phyloP scores from a whole-genome alignment of 2,888 invertebrate genomes.

The Watsonalla cultraria region DNA sequence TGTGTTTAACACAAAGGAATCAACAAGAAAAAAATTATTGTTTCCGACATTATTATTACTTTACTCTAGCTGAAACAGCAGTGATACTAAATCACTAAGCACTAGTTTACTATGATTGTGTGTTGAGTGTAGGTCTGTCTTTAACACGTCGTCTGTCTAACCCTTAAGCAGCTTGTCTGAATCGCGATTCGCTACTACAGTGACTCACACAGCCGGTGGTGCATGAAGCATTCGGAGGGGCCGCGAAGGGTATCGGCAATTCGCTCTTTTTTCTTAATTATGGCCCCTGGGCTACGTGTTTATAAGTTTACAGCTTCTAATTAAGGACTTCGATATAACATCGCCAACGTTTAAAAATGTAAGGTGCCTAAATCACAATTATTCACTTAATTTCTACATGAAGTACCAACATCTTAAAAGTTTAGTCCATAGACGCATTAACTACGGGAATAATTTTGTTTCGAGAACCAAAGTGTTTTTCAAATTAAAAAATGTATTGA shows the following conservation, averaged over 20 bases:
- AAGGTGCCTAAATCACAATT: too few relatives aligned
- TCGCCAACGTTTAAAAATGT: too few relatives aligned
- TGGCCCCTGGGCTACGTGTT: background rate
- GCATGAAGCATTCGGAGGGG: constrained; percentile 61
- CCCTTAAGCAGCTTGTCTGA: constrained; percentile 39
- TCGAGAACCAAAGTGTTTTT: too few relatives aligned
- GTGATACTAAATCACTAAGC: background rate
- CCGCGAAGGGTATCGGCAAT: constrained; percentile 46
- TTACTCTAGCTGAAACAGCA: too few relatives aligned
- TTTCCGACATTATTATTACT: too few relatives aligned
- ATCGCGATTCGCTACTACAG: constrained; percentile 53
- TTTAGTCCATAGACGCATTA: too few relatives aligned
- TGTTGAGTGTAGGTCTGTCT: background rate
- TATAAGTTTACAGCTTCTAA: background rate
- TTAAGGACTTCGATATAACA: too few relatives aligned
- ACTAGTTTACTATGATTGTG: background rate
- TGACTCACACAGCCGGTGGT: constrained; percentile 53
- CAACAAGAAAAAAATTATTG: too few relatives aligned
- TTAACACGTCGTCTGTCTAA: background rate
- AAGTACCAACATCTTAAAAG: too few relatives aligned
- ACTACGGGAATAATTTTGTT: too few relatives aligned
- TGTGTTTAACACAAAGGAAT: too few relatives aligned
- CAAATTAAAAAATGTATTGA: background rate
- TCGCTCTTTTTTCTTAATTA: background rate
- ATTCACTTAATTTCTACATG: too few relatives aligned